phyloP scores from a whole-genome alignment of 2,113 vertebrate genomes.

The Pelodiscus sinensis region DNA sequence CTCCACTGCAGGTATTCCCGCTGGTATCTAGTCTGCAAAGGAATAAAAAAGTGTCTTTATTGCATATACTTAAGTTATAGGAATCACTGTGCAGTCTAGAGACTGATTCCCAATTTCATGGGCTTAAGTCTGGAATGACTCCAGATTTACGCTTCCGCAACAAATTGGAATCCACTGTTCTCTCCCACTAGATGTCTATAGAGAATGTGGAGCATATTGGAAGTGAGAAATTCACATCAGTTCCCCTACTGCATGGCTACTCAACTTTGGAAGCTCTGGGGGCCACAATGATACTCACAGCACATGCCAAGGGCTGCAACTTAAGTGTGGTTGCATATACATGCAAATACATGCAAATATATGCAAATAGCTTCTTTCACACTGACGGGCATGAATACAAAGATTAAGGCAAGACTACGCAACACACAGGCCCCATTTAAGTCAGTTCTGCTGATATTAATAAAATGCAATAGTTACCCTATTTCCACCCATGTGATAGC shows the following conservation, averaged over 20 bases:
- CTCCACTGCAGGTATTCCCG: constrained; percentile 78
- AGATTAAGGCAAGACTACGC: too few species aligned
- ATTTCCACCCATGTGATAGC: too few species aligned
- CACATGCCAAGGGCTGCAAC: too few species aligned
- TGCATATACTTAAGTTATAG: fast-evolving
- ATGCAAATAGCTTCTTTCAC: too few species aligned
- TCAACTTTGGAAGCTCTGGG: too few species aligned
- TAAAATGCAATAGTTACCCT: too few species aligned
- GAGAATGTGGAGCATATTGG: neutral
- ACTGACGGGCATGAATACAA: too few species aligned
- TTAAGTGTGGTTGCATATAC: too few species aligned
- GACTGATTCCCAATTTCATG: neutral
- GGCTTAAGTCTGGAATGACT: neutral
- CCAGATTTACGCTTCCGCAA: neutral
- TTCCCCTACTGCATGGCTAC: neutral
- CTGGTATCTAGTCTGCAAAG: constrained; percentile 77
- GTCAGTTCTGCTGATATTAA: too few species aligned
- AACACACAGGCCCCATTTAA: too few species aligned
- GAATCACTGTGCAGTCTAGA: fast-evolving
- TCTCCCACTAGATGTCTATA: fast-evolving
- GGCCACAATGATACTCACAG: too few species aligned
- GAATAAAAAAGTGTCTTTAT: neutral
- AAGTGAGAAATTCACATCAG: neutral
- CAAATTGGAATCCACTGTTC: neutral
- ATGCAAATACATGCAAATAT: too few species aligned